Evolutionary conservation across 2,113 vertebrate genomes (phyloP).

Genomic region (Geococcyx californianus): DNA sequence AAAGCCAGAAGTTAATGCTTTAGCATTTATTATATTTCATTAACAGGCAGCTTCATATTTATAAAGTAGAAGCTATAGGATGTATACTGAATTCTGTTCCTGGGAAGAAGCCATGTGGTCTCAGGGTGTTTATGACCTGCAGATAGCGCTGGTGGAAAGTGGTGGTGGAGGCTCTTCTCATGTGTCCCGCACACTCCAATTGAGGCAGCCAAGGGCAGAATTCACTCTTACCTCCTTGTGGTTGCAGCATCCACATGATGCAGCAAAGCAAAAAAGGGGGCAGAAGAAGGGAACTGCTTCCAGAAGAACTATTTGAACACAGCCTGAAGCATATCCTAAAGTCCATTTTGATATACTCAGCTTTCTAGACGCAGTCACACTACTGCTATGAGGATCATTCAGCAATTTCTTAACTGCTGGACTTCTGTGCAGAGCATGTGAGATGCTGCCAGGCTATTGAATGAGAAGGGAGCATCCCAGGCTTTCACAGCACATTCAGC

Average conservation of each 20-base stretch:
- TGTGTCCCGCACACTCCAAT: background rate
- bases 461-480: background rate
- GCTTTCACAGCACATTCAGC: background rate
- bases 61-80: background rate
- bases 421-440: fast-evolving
- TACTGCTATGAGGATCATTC: background rate
- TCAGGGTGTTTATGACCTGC: background rate
- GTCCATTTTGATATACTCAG: background rate
- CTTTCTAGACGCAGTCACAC: background rate
- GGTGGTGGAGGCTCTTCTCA: background rate
- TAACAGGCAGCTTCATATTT: background rate
- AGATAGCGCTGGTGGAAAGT: background rate
- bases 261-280: background rate
- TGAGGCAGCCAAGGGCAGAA: background rate
- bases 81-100: background rate
- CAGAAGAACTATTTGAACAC: background rate
- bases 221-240: background rate
- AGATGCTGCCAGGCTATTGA: background rate
- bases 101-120: fast-evolving
- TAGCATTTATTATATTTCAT: background rate
- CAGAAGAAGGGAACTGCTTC: fast-evolving
- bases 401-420: background rate
- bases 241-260: fast-evolving
- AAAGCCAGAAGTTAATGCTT: background rate
- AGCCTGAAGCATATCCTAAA: background rate